Base-by-base conservation (phyloP, 2,888 invertebrate species). In the Parochlus steinenii region DNA sequence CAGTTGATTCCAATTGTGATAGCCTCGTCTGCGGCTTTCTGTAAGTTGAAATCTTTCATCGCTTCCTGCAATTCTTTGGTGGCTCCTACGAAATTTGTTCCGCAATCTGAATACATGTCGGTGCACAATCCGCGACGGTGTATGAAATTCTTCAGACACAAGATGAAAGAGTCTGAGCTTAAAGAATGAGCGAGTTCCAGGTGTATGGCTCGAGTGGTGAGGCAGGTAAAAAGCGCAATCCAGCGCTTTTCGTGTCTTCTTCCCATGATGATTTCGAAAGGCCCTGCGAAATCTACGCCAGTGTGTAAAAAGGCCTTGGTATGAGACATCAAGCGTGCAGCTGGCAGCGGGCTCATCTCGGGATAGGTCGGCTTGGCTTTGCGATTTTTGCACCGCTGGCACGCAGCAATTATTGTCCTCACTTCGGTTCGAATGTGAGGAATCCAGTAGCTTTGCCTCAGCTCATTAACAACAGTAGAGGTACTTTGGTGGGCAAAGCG, bases 141-240 rank as follows among this genome's bases (percentile, higher is more conserved):
- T n/a, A n/a, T n/a, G n/a, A n/a, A n/a, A n/a, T n/a, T n/a, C n/a
- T n/a, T n/a, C n/a, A n/a, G n/a, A n/a, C n/a, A n/a, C n/a, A n/a
- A n/a, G n/a, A 42, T 33, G 28, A 42, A 40, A 2, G 40, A 39
- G 15, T 41, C 41, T 1, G 39, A 38, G 6, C 39, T 37, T 5
- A 42, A 46, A 40, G 39, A 48, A 47, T 49, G 45, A 44, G 44
- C 39, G 2, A 42, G 30, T 17, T 40, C 40, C 5, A 44, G n/a
- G 24, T 43, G 41, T 2, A 41, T 16, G 5, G 42, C 42, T 10
- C 40, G 25, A 6, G 39, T 28, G 2, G 40, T 41, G 3, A 43
- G 16, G 16, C 41, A 45, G 4, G 42, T 42, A 8, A 44, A 39
- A 1, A 46, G 26, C 2, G 42, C 42, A 8, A 40, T 15, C 12